A percentile compares a stretch with the other conserved stretches of the same genome.
These are phyloP conservation scores for Psylliodes chrysocephalus DNA, from an alignment of 2,888 invertebrate genomes.

Conservation along the genomic window DNA sequence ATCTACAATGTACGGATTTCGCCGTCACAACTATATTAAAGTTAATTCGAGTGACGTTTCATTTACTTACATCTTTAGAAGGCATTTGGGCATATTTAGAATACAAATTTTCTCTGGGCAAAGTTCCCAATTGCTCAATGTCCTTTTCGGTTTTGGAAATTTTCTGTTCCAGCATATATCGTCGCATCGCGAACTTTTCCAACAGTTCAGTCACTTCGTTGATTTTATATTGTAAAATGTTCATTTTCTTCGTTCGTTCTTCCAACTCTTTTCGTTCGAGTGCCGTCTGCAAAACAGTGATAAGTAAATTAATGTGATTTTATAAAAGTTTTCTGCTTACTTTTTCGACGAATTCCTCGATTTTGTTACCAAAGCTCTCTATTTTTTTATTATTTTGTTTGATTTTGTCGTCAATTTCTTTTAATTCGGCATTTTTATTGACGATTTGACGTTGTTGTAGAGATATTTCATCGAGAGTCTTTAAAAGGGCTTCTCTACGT, in stretches of 20 bases:
- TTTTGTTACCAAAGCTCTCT: constrained; percentile 83
- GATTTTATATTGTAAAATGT: constrained; percentile 92
- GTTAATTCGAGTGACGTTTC: no score
- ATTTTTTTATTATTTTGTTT: constrained; percentile 84
- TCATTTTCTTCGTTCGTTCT: constrained; percentile 85
- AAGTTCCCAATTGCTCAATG: constrained; percentile 93
- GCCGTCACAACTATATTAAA: no score
- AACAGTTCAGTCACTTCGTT: constrained; percentile 96
- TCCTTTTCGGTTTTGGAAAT: constrained; percentile 95
- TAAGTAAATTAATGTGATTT: no score
- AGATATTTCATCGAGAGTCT: constrained; percentile 83
- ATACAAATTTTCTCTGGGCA: constrained; percentile 93
- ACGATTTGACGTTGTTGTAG: constrained; percentile 91
- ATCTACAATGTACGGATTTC: no score
- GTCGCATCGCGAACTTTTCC: constrained; percentile 95
- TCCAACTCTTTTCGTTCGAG: constrained; percentile 81
- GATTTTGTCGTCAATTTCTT: constrained; percentile 82
- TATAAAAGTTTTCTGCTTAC: no score
- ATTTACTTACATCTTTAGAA: constrained; percentile 72
- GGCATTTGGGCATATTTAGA: constrained; percentile 80
- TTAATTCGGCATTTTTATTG: constrained; percentile 83
- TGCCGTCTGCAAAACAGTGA: constrained; percentile 68
- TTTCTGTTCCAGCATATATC: constrained; percentile 91
- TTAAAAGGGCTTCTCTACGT: constrained; percentile 72
- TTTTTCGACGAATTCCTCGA: constrained; percentile 73